Evolutionary conservation across 1,140 invertebrate genomes (phyloP).

Genomic region (Habropoda laboriosa): DNA sequence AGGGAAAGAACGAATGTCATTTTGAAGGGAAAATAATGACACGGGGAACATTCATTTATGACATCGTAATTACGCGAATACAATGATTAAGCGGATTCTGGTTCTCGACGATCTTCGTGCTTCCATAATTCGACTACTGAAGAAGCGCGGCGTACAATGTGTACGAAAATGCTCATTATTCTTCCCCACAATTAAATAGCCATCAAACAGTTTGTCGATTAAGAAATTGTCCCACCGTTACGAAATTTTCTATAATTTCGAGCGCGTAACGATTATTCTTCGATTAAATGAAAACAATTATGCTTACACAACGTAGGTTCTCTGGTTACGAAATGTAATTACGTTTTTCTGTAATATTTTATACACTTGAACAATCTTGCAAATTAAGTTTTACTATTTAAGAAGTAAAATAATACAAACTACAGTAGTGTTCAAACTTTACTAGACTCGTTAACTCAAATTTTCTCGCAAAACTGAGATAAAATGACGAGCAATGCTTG

Average conservation of each 20-base stretch:
- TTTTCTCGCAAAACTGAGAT: too few species aligned
- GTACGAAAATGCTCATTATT: constrained; percentile 13
- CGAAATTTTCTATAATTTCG: neutral
- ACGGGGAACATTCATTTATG: constrained; percentile 17
- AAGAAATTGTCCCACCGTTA: neutral
- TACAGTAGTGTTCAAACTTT: too few species aligned
- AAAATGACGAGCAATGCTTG: too few species aligned
- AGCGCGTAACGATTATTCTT: neutral
- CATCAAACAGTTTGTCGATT: neutral
- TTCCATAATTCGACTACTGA: neutral
- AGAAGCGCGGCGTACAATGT: neutral
- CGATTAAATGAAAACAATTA: neutral
- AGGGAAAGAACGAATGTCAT: neutral
- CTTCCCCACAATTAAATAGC: neutral
- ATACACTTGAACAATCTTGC: too few species aligned
- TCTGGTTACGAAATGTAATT: too few species aligned
- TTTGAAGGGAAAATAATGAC: constrained; percentile 13
- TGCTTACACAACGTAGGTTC: too few species aligned
- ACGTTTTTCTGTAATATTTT: too few species aligned
- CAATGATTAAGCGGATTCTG: constrained; percentile 5
- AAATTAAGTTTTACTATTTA: too few species aligned
- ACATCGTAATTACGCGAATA: constrained; percentile 18
- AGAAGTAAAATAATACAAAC: too few species aligned
- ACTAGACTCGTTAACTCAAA: too few species aligned
- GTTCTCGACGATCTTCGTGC: neutral